Conservation (phyloP, 2,888 invertebrate genomes). For the Scelioninae gen. 1 region DNA sequence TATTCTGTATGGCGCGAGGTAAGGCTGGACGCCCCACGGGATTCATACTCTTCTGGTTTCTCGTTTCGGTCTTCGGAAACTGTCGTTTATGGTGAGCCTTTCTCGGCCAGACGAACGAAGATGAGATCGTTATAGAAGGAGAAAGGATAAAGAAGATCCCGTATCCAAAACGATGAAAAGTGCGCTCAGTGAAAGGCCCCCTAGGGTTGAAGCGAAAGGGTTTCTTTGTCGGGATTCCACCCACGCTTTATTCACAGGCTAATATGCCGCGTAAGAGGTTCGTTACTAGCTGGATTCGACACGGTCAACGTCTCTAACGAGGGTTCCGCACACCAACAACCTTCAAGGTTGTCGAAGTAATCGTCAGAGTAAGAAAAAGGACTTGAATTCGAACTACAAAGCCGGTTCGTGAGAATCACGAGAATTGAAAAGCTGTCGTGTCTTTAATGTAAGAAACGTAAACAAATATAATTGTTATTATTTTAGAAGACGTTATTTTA, state of each 20-base stretch:
- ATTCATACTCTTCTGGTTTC: conserved; percentile 80
- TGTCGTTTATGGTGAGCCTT: conserved; percentile 76
- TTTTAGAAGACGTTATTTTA: too few species aligned
- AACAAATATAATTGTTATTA: too few species aligned
- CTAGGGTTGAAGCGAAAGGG: conserved; percentile 78
- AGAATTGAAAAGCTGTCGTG: background rate
- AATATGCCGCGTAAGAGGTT: conserved; percentile 76
- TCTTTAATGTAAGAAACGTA: too few species aligned
- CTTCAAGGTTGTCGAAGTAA: conserved; percentile 39
- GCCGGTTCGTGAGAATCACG: background rate
- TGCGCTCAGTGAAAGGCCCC: conserved; percentile 45
- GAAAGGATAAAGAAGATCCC: conserved; percentile 55
- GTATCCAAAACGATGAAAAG: conserved; percentile 59
- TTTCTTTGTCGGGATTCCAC: conserved; percentile 83
- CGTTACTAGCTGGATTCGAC: conserved; percentile 65
- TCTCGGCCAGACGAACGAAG: conserved; percentile 71
- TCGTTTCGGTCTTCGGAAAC: conserved; percentile 80
- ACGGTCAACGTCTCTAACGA: conserved; percentile 57
- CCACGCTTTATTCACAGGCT: conserved; percentile 84
- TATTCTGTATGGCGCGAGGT: conserved; percentile 46
- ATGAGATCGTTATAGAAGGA: conserved; percentile 40
- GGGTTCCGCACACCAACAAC: conserved; percentile 31
- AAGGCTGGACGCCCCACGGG: conserved; percentile 43
- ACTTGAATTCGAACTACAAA: conserved; percentile 3
- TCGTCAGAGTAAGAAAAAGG: conserved; percentile 8